These are phyloP conservation scores for Notospermus geniculatus DNA, from an alignment of 1,140 invertebrate genomes.

Conservation along the genomic window DNA sequence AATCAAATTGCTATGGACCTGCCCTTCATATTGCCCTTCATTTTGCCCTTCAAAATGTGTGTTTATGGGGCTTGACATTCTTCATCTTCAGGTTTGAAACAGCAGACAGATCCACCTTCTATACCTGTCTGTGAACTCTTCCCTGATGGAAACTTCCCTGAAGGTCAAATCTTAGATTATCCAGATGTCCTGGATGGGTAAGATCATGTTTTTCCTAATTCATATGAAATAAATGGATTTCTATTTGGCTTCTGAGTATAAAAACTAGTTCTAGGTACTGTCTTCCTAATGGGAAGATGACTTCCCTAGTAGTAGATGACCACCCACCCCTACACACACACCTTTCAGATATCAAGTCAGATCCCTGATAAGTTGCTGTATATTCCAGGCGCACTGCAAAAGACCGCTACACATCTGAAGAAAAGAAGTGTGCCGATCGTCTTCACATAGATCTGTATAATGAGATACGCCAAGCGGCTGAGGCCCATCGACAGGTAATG, in stretches of 20 bases:
- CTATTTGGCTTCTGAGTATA: too few relatives aligned
- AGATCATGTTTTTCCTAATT: conserved; percentile 7
- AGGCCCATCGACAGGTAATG: conserved; percentile 87
- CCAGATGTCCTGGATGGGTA: conserved; percentile 48
- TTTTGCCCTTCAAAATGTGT: too few relatives aligned
- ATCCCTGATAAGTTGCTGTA: too few relatives aligned
- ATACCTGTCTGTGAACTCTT: conserved; percentile 83
- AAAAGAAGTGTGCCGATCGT: conserved; percentile 70
- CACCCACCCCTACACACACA: too few relatives aligned
- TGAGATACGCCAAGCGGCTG: conserved; percentile 91
- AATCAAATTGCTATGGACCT: too few relatives aligned
- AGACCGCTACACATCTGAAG: conserved; percentile 84
- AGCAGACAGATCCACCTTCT: conserved; percentile 80
- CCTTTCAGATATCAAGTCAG: too few relatives aligned
- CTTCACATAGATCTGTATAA: conserved; percentile 80
- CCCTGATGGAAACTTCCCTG: conserved; percentile 69
- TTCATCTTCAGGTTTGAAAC: conserved; percentile 34
- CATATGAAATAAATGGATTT: too few relatives aligned
- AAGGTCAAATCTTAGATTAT: conserved; percentile 58
- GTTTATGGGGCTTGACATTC: too few relatives aligned
- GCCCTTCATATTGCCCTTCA: too few relatives aligned
- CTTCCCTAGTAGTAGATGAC: too few relatives aligned
- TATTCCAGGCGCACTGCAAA: conserved; percentile 75
- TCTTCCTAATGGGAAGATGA: too few relatives aligned
- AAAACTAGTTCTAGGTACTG: too few relatives aligned